Evolutionary conservation across 2,797 vertebrate genomes (phyloP).

Genomic region (Gymnoscopelus braueri): DNA sequence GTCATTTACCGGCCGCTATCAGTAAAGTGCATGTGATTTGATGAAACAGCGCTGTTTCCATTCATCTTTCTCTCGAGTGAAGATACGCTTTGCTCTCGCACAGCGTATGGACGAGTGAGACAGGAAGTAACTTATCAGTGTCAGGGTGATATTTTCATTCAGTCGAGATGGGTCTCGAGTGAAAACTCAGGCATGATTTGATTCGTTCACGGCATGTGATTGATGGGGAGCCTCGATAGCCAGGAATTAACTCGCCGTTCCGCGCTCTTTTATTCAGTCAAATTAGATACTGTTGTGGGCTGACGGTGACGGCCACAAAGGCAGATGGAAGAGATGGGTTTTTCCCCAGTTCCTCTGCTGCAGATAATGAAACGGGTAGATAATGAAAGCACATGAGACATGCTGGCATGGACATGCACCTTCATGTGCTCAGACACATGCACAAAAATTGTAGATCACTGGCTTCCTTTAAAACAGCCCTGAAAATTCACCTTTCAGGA

Average conservation of each 20-base stretch:
- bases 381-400: no score
- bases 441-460: no score
- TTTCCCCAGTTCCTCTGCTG: no score
- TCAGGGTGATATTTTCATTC: conserved; percentile 29
- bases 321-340: no score
- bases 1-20: conserved; percentile 14
- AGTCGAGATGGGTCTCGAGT: conserved; percentile 21
- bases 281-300: no score
- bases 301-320: no score
- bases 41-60: conserved; percentile 45
- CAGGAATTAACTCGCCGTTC: neutral
- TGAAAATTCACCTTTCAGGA: no score
- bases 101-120: conserved; percentile 9
- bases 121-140: conserved; percentile 25
- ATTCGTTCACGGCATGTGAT: conserved; percentile 23
- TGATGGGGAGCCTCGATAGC: conserved; percentile 6
- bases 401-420: no score
- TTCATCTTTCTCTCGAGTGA: conserved; percentile 23
- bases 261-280: no score
- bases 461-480: no score
- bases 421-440: no score
- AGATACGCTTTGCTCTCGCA: conserved; percentile 13
- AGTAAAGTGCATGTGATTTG: conserved; percentile 30
- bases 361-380: no score
- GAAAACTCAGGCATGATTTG: conserved; percentile 34